These are phyloP conservation scores for Chloroceryle aenea DNA, from an alignment of 2,113 vertebrate genomes.

Conservation along the genomic window DNA sequence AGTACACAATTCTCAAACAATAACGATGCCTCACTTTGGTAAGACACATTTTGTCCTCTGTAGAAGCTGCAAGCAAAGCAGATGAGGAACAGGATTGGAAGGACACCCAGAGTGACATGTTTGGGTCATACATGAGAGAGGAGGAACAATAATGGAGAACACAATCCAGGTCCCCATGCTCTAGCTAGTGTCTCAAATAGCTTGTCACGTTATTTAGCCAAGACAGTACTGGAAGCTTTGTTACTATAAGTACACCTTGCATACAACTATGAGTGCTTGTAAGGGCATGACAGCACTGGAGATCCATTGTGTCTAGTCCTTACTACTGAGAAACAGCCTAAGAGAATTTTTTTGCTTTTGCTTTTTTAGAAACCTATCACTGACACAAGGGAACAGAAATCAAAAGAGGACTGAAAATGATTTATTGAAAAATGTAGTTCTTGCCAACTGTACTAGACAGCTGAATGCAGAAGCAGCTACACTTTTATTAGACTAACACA, in stretches of 20 bases:
- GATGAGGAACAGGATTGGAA: not conserved
- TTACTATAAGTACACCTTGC: not conserved
- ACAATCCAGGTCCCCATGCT: not conserved
- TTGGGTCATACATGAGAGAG: not conserved
- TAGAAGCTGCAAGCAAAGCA: not conserved
- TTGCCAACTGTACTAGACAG: constrained; percentile 38
- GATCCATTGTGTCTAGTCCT: not conserved
- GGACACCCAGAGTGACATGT: not conserved
- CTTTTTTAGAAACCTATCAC: constrained; percentile 25
- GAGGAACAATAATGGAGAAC: not conserved
- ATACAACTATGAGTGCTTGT: not conserved
- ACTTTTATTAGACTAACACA: constrained; percentile 62
- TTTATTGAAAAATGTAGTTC: constrained; percentile 62
- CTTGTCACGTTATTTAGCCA: not conserved
- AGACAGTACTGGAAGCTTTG: not conserved
- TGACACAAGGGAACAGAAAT: constrained; percentile 26
- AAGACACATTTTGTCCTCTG: not conserved
- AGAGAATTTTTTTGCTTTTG: constrained; percentile 30
- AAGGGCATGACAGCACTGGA: not conserved
- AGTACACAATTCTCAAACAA: not conserved
- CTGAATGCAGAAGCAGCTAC: constrained; percentile 34
- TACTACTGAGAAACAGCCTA: not conserved
- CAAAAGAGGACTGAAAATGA: constrained; percentile 58
- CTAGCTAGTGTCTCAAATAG: not conserved
- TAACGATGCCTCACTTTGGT: not conserved